Base-by-base conservation (phyloP, 2,113 vertebrate species). In the Xenus cinereus region DNA sequence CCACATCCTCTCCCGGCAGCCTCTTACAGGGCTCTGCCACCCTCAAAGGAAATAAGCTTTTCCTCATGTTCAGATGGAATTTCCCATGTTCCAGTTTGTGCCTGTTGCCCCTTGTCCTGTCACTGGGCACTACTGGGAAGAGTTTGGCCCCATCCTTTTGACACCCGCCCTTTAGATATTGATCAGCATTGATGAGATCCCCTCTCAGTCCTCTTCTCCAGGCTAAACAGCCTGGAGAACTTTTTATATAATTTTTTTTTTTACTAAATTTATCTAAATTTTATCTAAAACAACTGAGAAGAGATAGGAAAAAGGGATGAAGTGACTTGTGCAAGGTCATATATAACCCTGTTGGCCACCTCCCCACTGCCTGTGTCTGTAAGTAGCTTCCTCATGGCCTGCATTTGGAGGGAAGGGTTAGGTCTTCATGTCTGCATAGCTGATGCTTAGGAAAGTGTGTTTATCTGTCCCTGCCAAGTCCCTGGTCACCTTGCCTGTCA, bases 321-420 rank as follows among this genome's bases (percentile, higher is more conserved):
- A 74, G 7, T 11, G 33, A 21, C 8, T 22, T 20, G 16, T 27
- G 27, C 3, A 7, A 68, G 23, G 41, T 46, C 60, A 46, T 18
- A 5, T 12, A 32, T 2, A 32, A 43, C 7, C n/a, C n/a, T 50
- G 18, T 37, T 4, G 14, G 13, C 53, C 21, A 9, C 50, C 9
- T 48, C n/a, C 21, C 17, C 35, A 5, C 22, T 57, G 35, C n/a
- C 16, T n/a, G 8, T 8, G 48, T 7, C 35, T 68, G 46, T 39
- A 54, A 62, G 45, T 0, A 7, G 0, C 39, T 79, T 64, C 53
- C 72, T 56, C 0, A 0, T 4, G 28, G 8, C 32, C 53, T 71
- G 51, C 2, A 1, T 24, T 28, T 56, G 57, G 14, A 53, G 20
- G 30, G 43, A 66, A 62, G 15, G 2, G 50, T 86, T 28, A 37